Percentiles rank a stretch among this genome's conserved stretches.
Evolutionary conservation across 1,140 invertebrate species (phyloP).

Genomic region (Varroa destructor): DNA sequence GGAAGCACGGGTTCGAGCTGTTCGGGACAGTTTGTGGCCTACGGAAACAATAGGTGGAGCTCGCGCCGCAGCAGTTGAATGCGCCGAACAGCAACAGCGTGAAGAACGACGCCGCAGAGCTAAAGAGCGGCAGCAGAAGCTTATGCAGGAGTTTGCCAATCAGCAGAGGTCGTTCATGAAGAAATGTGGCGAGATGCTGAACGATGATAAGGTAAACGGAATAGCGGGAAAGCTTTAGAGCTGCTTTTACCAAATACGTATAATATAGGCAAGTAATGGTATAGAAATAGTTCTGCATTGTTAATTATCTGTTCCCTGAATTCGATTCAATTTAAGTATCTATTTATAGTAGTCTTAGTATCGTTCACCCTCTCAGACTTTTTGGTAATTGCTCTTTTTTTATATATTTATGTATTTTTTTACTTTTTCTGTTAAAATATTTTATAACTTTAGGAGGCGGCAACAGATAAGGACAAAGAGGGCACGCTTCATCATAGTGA

Average conservation of each 20-base stretch:
- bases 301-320: too few species aligned
- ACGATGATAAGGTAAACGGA: slow-evolving; percentile 3
- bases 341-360: too few species aligned
- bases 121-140: slow-evolving; percentile 70
- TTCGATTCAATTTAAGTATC: too few species aligned
- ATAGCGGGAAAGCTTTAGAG: not conserved
- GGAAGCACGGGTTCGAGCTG: slow-evolving; percentile 26
- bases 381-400: too few species aligned
- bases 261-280: too few species aligned
- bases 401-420: too few species aligned
- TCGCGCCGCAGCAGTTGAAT: slow-evolving; percentile 27
- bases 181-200: slow-evolving; percentile 39
- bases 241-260: too few species aligned
- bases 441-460: too few species aligned
- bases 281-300: too few species aligned
- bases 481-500: slow-evolving; percentile 10
- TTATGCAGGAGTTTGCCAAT: slow-evolving; percentile 82
- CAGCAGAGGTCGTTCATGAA: slow-evolving; percentile 83
- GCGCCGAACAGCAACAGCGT: slow-evolving; percentile 37
- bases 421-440: too few species aligned
- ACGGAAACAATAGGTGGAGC: slow-evolving; percentile 9
- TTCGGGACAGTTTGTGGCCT: slow-evolving; percentile 32
- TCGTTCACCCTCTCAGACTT: too few species aligned
- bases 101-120: slow-evolving; percentile 67
- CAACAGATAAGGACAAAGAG: too few species aligned